phyloP scores from a whole-genome alignment of 2,113 vertebrate species.

The Lontra canadensis region DNA sequence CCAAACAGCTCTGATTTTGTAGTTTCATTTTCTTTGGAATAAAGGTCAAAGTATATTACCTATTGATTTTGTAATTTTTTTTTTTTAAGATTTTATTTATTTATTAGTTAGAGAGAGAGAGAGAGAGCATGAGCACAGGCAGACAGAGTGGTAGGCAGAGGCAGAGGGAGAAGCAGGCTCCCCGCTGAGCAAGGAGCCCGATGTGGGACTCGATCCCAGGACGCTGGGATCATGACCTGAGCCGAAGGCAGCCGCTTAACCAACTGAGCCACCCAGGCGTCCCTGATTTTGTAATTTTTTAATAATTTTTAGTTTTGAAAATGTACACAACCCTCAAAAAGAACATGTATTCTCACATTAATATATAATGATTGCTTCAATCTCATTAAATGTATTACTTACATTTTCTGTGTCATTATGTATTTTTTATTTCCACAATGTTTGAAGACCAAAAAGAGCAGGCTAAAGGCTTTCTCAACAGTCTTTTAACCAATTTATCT shows the following conservation, averaged over 20 bases:
- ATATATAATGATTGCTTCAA: neutral
- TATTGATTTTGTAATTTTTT: neutral
- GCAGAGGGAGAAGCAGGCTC: too few species aligned
- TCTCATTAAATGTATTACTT: neutral
- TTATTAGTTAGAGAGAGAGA: too few species aligned
- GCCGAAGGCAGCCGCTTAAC: too few species aligned
- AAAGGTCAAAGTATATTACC: neutral
- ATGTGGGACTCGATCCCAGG: too few species aligned
- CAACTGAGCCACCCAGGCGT: too few species aligned
- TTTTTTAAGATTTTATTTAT: too few species aligned
- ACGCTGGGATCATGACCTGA: too few species aligned
- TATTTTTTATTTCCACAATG: neutral
- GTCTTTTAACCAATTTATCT: neutral
- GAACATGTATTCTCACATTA: neutral
- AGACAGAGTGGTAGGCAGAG: too few species aligned
- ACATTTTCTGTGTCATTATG: neutral
- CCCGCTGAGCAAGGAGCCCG: too few species aligned
- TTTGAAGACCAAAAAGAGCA: neutral
- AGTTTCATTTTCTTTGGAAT: neutral
- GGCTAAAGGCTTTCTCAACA: neutral
- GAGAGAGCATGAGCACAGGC: too few species aligned
- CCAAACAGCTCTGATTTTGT: neutral
- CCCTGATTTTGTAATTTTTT: neutral
- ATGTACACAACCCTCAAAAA: neutral
- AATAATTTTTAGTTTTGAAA: conserved; percentile 24